Percentiles rank a stretch among this genome's conserved stretches.
Conservation (phyloP, 2,113 vertebrate genomes). For the Spilogale gracilis region DNA sequence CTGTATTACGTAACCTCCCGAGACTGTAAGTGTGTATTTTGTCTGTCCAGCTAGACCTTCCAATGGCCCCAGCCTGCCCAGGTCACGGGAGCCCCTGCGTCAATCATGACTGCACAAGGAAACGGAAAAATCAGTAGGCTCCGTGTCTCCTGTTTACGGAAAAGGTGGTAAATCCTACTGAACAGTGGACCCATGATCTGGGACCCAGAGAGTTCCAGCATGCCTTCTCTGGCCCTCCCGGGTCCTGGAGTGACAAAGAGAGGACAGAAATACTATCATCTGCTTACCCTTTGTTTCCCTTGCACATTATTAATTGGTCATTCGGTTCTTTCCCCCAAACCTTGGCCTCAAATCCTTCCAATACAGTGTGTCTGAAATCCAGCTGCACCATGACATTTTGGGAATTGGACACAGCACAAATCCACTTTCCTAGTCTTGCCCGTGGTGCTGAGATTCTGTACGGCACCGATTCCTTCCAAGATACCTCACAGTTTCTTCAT, state of each 20-base stretch:
- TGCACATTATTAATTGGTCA: too few relatives aligned
- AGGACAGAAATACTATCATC: too few relatives aligned
- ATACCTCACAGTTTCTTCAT: background rate
- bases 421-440: background rate
- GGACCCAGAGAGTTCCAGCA: background rate
- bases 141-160: too few relatives aligned
- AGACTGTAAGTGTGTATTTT: accelerated
- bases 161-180: too few relatives aligned
- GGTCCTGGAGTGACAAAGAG: too few relatives aligned
- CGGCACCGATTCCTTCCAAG: accelerated
- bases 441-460: background rate
- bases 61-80: too few relatives aligned
- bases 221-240: background rate
- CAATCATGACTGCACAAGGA: accelerated
- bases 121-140: accelerated
- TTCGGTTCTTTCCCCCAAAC: background rate
- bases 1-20: background rate
- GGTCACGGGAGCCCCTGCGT: accelerated
- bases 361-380: background rate
- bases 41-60: background rate
- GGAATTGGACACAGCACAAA: accelerated
- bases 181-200: background rate
- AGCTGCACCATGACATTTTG: accelerated
- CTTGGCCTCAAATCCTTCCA: background rate
- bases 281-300: background rate